Evolutionary conservation across 2,888 invertebrate genomes (phyloP).

Genomic region (Sturmia bella): DNA sequence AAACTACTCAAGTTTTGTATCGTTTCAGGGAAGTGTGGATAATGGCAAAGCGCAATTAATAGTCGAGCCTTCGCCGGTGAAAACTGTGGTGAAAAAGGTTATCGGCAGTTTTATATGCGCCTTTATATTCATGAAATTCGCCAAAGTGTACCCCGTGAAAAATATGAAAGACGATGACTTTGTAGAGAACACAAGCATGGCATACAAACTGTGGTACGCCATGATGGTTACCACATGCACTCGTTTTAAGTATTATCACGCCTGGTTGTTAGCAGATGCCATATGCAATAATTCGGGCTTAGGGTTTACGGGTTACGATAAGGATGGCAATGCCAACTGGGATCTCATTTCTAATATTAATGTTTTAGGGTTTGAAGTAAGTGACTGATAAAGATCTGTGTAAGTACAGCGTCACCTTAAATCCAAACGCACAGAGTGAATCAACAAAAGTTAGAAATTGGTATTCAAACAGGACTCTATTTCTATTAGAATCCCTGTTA

Average conservation of each 20-base stretch:
- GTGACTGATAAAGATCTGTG: constrained; percentile 45
- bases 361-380: constrained; percentile 90
- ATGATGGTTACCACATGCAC: constrained; percentile 89
- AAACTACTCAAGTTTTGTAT: not conserved
- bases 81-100: constrained; percentile 88
- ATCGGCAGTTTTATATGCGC: constrained; percentile 88
- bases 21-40: constrained; percentile 82
- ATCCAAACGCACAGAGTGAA: too few species aligned
- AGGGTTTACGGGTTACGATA: constrained; percentile 91
- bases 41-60: constrained; percentile 82
- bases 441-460: too few species aligned
- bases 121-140: constrained; percentile 86
- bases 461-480: too few species aligned
- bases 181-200: constrained; percentile 83
- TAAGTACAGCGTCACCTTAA: too few species aligned
- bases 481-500: too few species aligned
- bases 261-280: constrained; percentile 97
- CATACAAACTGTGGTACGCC: constrained; percentile 89
- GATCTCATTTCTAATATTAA: constrained; percentile 96
- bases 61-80: constrained; percentile 87
- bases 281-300: constrained; percentile 97
- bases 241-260: constrained; percentile 97
- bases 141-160: constrained; percentile 88
- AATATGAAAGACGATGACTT: constrained; percentile 88
- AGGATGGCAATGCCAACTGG: constrained; percentile 91